Base-by-base conservation (phyloP, 1,140 invertebrate genomes). In the Drosophila sp. region DNA sequence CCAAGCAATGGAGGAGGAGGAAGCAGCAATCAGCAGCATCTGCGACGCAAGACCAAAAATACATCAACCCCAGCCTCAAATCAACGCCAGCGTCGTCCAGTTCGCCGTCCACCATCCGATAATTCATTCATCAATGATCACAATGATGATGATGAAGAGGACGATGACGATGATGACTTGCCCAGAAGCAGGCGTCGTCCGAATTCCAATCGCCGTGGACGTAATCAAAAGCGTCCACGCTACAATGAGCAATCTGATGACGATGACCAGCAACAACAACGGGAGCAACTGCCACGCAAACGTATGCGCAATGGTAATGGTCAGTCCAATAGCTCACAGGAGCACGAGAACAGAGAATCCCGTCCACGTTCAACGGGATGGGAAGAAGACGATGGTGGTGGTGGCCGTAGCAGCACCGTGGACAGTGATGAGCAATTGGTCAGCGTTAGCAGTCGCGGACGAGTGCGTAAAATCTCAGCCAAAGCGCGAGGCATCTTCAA, bases 401-500 rank as follows among this genome's bases (percentile, higher is more conserved):
- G 30, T 40, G 75, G 66, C 61, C 80, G 80, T 29, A 86, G 68
- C 64, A 86, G 84, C 40, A 90, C 82, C 1, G 90, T 58, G 40
- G 84, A 93, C 58, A 91, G 91, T 17, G 92, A 93, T 27, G 92
- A 90, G 32, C 92, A 92, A 80, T 81, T 94, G 81, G 93, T 95
- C 77, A 94, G 94, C 93, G 93, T 96, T 38, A 98, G 97, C 92
- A 97, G 96, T 82, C 93, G 97, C 35, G 97, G 97, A 4, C 93
- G 97, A 40, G 94, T 98, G 41, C 94, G 97, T 30, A 96, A 96
- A 92, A 94, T 97, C 62, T 97, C 96, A 4, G 94, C 96, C 30
- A 94, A 96, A 89, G 96, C 96, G 32, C 93, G 95, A 30, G 95
- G 95, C 67, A 94, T 95, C 86, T 93, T 95, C 65, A 92, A 93